Base-by-base conservation (phyloP, 2,888 invertebrate genomes). In the Phyllotreta cruciferae region DNA sequence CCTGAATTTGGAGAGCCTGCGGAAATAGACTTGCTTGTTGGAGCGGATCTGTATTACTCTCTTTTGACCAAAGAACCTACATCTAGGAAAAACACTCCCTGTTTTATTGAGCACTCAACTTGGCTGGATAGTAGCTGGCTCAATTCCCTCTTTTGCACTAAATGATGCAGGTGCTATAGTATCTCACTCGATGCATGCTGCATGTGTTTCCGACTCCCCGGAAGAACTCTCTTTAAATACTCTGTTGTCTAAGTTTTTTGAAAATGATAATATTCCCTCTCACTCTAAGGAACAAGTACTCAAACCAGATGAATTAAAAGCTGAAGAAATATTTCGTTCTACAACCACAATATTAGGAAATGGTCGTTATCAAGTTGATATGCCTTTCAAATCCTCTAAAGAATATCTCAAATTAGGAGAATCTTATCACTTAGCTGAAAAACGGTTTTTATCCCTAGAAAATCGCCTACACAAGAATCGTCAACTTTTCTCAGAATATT, bases 111-210 rank as follows among this genome's bases (percentile, higher is more conserved):
- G 67, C 24, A 63, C 63, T 4, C 54, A 63, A 11, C 37, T 67
- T 24, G 68, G 68, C n/a, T 64, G 64, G 64, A 52, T 66, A 35
- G 11, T 68, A 8, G 53, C 52, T 7, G 68, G 64, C 7, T 44
- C 44, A 42, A 35, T 14, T 3, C 8, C 10, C 14, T 50, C 13
- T 5, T 35, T n/a, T n/a, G n/a, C n/a, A n/a, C n/a, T n/a, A n/a
- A n/a, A n/a, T n/a, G n/a, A n/a, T n/a, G n/a, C n/a, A n/a, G n/a
- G n/a, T n/a, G n/a, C n/a, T n/a, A n/a, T n/a, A n/a, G n/a, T n/a
- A n/a, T n/a, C n/a, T n/a, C n/a, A n/a, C n/a, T n/a, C n/a, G n/a
- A n/a, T n/a, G n/a, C n/a, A n/a, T n/a, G n/a, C n/a, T n/a, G n/a
- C n/a, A n/a, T n/a, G n/a, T n/a, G n/a, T n/a, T n/a, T n/a, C n/a